Percentiles rank a stretch among this genome's conserved stretches.
Evolutionary conservation across 2,113 vertebrate genomes (phyloP).

Genomic region (Myanophis thanlyinensis): DNA sequence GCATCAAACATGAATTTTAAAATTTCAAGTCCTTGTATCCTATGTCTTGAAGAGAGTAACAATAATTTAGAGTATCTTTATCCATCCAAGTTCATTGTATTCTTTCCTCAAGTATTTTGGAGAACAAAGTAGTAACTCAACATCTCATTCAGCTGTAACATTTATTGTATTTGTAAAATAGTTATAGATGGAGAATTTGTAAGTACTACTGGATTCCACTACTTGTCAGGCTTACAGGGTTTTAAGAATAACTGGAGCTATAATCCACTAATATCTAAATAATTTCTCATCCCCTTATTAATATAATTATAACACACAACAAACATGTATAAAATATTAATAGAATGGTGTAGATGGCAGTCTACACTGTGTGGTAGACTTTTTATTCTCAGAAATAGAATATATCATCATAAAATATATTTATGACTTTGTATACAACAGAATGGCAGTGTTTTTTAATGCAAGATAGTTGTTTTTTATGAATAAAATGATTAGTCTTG

Average conservation of each 20-base stretch:
- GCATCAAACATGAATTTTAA: background rate
- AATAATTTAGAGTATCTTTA: background rate
- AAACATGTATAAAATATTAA: conserved; percentile 5
- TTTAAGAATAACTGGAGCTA: background rate
- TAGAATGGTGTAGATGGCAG: conserved; percentile 2
- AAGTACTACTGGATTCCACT: background rate
- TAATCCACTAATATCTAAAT: background rate
- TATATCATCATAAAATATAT: background rate
- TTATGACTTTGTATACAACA: conserved; percentile 8
- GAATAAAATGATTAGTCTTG: conserved; percentile 11
- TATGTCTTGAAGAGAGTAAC: background rate
- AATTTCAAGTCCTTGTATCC: background rate
- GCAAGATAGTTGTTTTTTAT: background rate
- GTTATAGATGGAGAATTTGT: background rate
- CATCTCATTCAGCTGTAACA: background rate
- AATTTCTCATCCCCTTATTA: background rate
- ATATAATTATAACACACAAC: conserved; percentile 13
- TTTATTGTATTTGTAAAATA: conserved; percentile 8
- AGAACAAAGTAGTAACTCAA: background rate
- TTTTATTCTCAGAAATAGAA: conserved; percentile 23
- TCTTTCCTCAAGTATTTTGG: background rate
- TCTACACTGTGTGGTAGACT: conserved; percentile 13
- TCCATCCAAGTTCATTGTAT: background rate
- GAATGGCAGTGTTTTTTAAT: background rate
- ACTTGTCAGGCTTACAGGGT: background rate